Conservation (phyloP, 2,888 invertebrate species). For the Yponomeuta plumbellus region DNA sequence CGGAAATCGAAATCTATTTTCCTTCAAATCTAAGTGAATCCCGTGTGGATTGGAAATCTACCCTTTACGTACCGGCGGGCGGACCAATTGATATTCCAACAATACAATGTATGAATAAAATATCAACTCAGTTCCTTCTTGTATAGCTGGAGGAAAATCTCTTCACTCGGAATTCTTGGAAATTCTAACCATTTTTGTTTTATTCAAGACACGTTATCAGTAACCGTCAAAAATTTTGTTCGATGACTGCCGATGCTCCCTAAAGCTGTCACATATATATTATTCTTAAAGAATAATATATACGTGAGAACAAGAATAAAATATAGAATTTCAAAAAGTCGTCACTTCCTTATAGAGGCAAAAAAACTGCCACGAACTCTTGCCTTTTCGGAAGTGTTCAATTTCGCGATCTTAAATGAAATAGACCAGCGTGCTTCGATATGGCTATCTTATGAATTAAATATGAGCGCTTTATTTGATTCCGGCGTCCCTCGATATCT, state of each 20-base stretch:
- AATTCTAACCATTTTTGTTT: too few species aligned
- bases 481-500: slow-evolving; percentile 76
- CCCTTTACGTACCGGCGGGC: slow-evolving; percentile 76
- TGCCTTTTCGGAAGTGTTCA: slow-evolving; percentile 40
- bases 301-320: too few species aligned
- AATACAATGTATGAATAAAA: slow-evolving; percentile 78
- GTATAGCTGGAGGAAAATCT: slow-evolving; percentile 26
- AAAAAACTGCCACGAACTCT: too few species aligned
- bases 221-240: too few species aligned
- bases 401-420: slow-evolving; percentile 70
- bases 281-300: too few species aligned
- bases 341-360: too few species aligned
- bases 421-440: slow-evolving; percentile 68
- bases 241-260: too few species aligned
- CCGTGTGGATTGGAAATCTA: slow-evolving; percentile 77
- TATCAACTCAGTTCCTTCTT: slow-evolving; percentile 51
- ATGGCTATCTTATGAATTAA: slow-evolving; percentile 76
- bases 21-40: slow-evolving; percentile 78
- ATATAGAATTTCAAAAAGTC: too few species aligned
- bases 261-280: too few species aligned
- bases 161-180: slow-evolving; percentile 26
- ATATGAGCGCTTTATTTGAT: slow-evolving; percentile 77
- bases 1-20: slow-evolving; percentile 77
- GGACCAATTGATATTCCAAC: slow-evolving; percentile 77
- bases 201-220: too few species aligned